These are phyloP conservation scores for Melanophora roralis DNA, from an alignment of 2,888 invertebrate genomes.

Conservation along the genomic window DNA sequence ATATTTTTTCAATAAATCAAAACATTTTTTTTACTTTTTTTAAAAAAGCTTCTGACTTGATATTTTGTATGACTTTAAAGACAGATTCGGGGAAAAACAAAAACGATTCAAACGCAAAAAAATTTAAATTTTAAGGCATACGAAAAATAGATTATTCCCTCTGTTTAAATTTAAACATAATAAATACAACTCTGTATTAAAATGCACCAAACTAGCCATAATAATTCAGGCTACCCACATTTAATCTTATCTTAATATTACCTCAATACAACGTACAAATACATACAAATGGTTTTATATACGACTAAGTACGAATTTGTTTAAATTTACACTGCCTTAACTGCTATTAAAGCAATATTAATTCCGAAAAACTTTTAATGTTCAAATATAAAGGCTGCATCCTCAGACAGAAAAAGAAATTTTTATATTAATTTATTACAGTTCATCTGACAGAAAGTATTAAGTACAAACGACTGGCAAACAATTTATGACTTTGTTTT, in stretches of 20 bases:
- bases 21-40: not conserved
- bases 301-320: not conserved
- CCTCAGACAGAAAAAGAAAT: constrained; percentile 71
- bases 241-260: constrained; percentile 21
- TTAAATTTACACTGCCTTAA: not conserved
- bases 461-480: constrained; percentile 69
- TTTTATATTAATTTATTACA: constrained; percentile 76
- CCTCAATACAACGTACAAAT: constrained; percentile 35
- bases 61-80: too few relatives aligned
- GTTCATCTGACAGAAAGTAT: constrained; percentile 74
- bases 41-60: too few relatives aligned
- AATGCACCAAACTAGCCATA: not conserved
- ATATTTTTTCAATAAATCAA: not conserved
- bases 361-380: constrained; percentile 37
- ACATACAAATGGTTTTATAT: not conserved
- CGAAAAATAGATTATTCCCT: too few relatives aligned
- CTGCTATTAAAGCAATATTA: not conserved
- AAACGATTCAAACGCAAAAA: too few relatives aligned
- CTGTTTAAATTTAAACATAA: too few relatives aligned
- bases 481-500: constrained; percentile 76
- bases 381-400: constrained; percentile 32
- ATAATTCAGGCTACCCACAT: constrained; percentile 38
- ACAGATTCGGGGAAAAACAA: too few relatives aligned
- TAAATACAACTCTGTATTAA: too few relatives aligned
- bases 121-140: too few relatives aligned